A percentile compares a stretch with the other conserved stretches of the same genome.
Evolutionary conservation across 2,113 vertebrate species (phyloP).

Genomic region (Naja naja): DNA sequence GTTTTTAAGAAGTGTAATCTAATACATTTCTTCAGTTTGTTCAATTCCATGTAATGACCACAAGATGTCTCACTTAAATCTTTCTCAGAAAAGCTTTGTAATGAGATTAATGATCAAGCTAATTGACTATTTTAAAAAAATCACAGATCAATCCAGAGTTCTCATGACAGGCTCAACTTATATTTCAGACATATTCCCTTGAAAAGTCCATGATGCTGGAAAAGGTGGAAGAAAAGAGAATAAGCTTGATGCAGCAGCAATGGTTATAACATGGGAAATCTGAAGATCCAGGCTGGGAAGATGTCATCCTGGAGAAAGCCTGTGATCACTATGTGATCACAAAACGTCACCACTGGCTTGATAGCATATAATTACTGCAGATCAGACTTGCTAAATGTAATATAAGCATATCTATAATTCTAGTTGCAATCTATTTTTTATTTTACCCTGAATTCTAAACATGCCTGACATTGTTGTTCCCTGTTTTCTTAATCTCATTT

Average conservation of each 20-base stretch:
- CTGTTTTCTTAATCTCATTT: background rate
- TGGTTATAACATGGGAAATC: background rate
- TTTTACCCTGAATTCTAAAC: background rate
- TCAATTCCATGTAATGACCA: conserved; percentile 25
- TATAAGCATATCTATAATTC: background rate
- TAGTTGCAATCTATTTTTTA: background rate
- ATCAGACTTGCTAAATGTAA: background rate
- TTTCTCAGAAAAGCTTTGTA: background rate
- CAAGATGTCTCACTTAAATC: conserved; percentile 46
- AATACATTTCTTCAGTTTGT: background rate
- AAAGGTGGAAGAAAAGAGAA: background rate
- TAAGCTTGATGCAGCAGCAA: background rate
- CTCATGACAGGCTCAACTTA: background rate
- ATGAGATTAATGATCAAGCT: background rate
- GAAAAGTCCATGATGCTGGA: background rate
- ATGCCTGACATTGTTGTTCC: background rate
- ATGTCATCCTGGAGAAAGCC: background rate
- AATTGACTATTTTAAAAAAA: background rate
- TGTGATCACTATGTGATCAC: background rate
- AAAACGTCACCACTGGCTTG: background rate
- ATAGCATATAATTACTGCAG: background rate
- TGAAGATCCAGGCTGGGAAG: background rate
- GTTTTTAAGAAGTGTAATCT: background rate
- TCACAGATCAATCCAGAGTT: background rate
- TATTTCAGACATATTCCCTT: background rate